Evolutionary conservation across 1,140 invertebrate genomes (phyloP), one percentile per base, ranked within the genome.

Genomic region (Penaeus vannamei): DNA sequence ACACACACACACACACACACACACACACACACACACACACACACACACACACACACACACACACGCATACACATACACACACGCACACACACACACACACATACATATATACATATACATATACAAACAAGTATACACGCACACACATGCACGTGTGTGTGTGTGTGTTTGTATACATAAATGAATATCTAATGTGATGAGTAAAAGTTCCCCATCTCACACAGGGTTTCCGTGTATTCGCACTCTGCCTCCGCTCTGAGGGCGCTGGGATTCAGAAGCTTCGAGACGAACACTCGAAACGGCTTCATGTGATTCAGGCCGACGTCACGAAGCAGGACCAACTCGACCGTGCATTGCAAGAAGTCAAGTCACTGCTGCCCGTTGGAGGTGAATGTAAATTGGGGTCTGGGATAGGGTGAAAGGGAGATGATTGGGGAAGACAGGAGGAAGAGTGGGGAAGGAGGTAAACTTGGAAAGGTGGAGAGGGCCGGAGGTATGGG

Each of bases 281-380:
- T 61, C 90, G 91, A n/a, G 90, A 91, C 81, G 64, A 87, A 3
- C 91, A 91, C 23, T 92, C 93, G 5, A 82, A 91, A 91, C 90
- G 92, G 0, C 80, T 94, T 17, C 91, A 92, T 19, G 92, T 95
- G 2, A 92, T 94, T 32, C 92, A 94, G 7, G 92, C 97, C 66
- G 96, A 97, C 92, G 93, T 97, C 7, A 95, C 95, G 0, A 93
- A 95, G n/a, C 91, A 91, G 0, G 92, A 93, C 0, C 96, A 95
- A 86, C 93, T 97, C 1, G 22, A 61, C 20, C 59, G 69, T 22
- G 91, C 91, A 23, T 84, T 79, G 1, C 20, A 85, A 23, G 22
- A 72, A 20, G 85, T 91, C 23, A 76, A 84, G 66, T 32, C 76
- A 32, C 46, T 69, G 23, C 64, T 89, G n/a, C 82, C 87, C 12